Evolutionary conservation across 2,888 invertebrate species (phyloP).

Genomic region (Liopterus haemorrhoidalis): DNA sequence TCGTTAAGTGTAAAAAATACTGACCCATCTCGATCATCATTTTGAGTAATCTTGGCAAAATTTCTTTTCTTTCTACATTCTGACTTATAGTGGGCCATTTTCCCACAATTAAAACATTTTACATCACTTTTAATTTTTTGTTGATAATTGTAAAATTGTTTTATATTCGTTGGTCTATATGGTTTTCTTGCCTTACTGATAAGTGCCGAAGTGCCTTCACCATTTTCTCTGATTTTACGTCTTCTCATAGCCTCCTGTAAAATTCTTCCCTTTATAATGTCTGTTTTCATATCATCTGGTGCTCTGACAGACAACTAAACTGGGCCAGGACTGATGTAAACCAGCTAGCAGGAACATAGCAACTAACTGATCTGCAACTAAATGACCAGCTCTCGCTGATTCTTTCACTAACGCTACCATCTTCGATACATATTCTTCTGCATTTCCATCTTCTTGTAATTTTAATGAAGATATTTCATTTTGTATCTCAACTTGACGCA

Average conservation of each 20-base stretch:
- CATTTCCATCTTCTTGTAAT: neutral
- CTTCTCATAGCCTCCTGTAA: constrained; percentile 9
- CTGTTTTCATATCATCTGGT: constrained; percentile 6
- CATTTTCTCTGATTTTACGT: constrained; percentile 2
- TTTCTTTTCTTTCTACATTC: neutral
- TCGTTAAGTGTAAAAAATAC: neutral
- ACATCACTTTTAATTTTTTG: constrained; percentile 4
- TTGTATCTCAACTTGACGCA: constrained; percentile 7
- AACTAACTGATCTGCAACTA: constrained; percentile 7
- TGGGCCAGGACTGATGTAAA: neutral
- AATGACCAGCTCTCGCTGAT: constrained; percentile 5
- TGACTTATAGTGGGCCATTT: neutral
- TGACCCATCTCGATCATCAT: neutral
- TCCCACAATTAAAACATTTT: neutral
- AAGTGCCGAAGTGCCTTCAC: neutral
- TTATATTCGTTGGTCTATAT: too few relatives aligned
- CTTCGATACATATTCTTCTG: constrained; percentile 6
- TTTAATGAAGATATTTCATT: constrained; percentile 7
- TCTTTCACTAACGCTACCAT: constrained; percentile 1
- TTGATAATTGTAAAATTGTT: too few relatives aligned
- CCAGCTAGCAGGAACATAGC: constrained; percentile 9
- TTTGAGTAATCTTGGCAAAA: neutral
- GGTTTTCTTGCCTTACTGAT: too few relatives aligned
- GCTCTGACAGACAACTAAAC: constrained; percentile 2
- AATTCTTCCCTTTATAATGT: constrained; percentile 5